phyloP scores from a whole-genome alignment of 2,888 invertebrate genomes.

The Zygothrica quintamaculata region DNA sequence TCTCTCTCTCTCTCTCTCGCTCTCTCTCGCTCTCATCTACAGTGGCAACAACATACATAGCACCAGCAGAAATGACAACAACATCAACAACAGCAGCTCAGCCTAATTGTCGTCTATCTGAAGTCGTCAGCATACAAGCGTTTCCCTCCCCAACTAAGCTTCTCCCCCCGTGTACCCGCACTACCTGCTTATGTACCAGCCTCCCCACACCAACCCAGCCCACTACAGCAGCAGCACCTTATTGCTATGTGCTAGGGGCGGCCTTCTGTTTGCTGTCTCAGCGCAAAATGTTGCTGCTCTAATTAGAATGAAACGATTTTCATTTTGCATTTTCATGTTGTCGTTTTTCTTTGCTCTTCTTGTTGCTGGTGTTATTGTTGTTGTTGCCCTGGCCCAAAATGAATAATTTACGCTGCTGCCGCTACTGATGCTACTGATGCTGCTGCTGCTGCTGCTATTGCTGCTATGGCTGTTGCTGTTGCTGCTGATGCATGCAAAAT shows the following conservation, averaged over 20 bases:
- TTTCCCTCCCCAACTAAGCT: neutral
- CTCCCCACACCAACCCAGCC: neutral
- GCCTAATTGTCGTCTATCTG: constrained; percentile 77
- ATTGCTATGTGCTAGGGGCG: neutral
- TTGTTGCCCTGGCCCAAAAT: constrained; percentile 60
- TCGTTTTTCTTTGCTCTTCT: constrained; percentile 30
- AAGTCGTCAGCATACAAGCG: constrained; percentile 49
- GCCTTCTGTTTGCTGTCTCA: constrained; percentile 74
- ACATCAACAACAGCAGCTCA: constrained; percentile 27
- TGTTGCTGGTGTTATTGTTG: constrained; percentile 32
- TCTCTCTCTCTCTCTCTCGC: too few species aligned
- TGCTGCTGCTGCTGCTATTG: constrained; percentile 11
- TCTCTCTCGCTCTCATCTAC: constrained; percentile 17
- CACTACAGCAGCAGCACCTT: constrained; percentile 7
- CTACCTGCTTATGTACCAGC: too few species aligned
- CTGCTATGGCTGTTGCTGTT: constrained; percentile 27
- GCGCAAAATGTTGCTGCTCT: constrained; percentile 77
- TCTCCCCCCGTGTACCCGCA: neutral
- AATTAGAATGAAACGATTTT: constrained; percentile 79
- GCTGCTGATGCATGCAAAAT: constrained; percentile 73
- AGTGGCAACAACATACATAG: constrained; percentile 1
- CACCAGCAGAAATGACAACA: constrained; percentile 1
- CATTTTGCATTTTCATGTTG: constrained; percentile 74
- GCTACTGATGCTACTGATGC: constrained; percentile 14
- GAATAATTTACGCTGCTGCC: constrained; percentile 66